Base-by-base conservation (phyloP, 2,797 vertebrate species). In the Coracias cyanogaster region DNA sequence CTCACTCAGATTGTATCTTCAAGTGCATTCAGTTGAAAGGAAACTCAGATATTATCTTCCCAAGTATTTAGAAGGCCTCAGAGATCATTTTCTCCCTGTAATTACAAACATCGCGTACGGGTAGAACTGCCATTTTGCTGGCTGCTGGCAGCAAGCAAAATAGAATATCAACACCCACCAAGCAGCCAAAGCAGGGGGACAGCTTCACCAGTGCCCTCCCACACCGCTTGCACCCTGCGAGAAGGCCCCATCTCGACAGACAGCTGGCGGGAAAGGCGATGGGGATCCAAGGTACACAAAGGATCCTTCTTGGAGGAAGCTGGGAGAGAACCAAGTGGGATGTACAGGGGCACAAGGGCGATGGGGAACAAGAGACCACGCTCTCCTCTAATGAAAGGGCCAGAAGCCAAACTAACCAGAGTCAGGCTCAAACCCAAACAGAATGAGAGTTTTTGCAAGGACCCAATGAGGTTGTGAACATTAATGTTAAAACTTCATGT, bases 11-110 rank as follows among this genome's bases (percentile, higher is more conserved):
- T 93, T 2, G 0, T 96, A 97, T 97, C 95, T 96, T 82, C 93
- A 93, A 95, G 82, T 74, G 71, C 41, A 79, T 82, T 87, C 89
- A 73, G 93, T 91, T 96, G 91, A 96, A 95, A 96, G 92, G 86
- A 93, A 96, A 78, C 79, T 78, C 83, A 84, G 92, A 95, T 96
- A 91, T 33, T 82, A 94, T 95, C 92, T 86, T 77, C 79, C 64
- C 71, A 85, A 93, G 77, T 93, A 96, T 95, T 96, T 45, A 67
- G 89, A 87, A 85, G 65, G 78, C 84, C 93, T 94, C 66, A 46
- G 58, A 95, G 77, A 85, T 86, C 4, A 82, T 61, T 94, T 89
- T 77, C 79, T 10, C 6, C 51, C 77, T 86, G 71, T 78, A 89
- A 93, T 94, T 93, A 85, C 57, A 79, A 90, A 67, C 54, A 78